Conservation (phyloP, 2,888 invertebrate genomes). For the Lochmaea capreae region DNA sequence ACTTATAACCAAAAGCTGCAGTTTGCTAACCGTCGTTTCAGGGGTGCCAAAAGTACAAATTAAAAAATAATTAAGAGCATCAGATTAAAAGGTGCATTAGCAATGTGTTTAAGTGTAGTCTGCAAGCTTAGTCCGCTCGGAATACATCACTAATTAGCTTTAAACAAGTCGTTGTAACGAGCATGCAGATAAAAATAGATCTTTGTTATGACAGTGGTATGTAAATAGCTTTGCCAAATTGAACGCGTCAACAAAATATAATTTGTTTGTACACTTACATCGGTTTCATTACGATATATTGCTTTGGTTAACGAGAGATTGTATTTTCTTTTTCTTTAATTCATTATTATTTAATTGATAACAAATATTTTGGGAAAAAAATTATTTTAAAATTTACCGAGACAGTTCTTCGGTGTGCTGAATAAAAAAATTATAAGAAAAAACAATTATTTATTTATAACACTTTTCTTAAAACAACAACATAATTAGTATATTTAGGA, state of each 20-base stretch:
- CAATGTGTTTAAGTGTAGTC: constrained; percentile 37
- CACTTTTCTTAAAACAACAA: too few species aligned
- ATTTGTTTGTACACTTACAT: constrained; percentile 31
- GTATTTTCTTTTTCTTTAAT: neutral
- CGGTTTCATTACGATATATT: neutral
- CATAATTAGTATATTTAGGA: too few species aligned
- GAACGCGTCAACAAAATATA: constrained; percentile 37
- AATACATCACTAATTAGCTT: constrained; percentile 42
- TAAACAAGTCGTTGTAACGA: constrained; percentile 46
- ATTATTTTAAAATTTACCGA: too few species aligned
- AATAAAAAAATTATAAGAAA: too few species aligned
- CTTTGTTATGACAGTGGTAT: constrained; percentile 42
- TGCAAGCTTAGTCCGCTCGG: constrained; percentile 22
- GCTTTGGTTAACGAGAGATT: neutral
- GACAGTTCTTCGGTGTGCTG: too few species aligned
- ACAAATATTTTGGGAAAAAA: too few species aligned
- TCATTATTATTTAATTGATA: neutral
- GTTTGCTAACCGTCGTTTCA: constrained; percentile 15
- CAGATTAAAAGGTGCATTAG: constrained; percentile 47
- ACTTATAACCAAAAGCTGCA: neutral
- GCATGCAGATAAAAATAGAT: constrained; percentile 44
- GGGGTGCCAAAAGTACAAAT: constrained; percentile 33
- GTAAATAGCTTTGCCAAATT: constrained; percentile 44
- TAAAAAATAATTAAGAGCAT: constrained; percentile 49
- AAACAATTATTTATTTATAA: too few species aligned